Conservation (phyloP, 2,113 vertebrate genomes). For the Pristiophorus japonicus region DNA sequence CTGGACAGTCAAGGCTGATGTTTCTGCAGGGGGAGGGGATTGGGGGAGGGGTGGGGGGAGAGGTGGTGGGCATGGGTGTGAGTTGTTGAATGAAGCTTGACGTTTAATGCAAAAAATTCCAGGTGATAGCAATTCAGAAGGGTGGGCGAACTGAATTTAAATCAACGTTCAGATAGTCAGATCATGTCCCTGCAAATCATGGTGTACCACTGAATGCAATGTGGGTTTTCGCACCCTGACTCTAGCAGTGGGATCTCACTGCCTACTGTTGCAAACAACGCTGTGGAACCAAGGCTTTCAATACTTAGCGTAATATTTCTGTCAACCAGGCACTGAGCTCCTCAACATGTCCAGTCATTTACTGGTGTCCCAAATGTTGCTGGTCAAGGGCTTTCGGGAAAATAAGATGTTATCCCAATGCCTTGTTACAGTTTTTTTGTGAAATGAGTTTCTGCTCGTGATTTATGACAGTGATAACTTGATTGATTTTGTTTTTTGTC, state of each 20-base stretch:
- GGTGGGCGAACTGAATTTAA: background rate
- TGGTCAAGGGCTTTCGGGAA: background rate
- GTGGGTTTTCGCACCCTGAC: background rate
- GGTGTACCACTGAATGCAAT: background rate
- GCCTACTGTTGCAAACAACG: background rate
- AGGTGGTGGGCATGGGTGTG: too few relatives aligned
- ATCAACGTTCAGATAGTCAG: background rate
- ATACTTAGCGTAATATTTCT: background rate
- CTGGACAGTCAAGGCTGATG: background rate
- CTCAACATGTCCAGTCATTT: background rate
- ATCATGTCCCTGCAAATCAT: background rate
- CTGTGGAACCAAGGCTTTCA: background rate
- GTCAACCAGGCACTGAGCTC: background rate
- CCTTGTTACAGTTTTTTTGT: background rate
- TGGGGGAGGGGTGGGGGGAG: too few relatives aligned
- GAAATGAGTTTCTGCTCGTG: background rate
- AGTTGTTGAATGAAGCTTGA: background rate
- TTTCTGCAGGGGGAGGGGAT: background rate
- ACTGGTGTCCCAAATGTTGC: background rate
- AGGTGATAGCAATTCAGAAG: background rate
- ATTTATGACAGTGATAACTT: background rate
- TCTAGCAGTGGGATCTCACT: background rate
- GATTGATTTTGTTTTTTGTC: background rate
- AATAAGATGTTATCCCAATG: background rate
- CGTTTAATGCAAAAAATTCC: background rate